These are phyloP conservation scores for Heteromurus nitidus DNA, from an alignment of 2,888 invertebrate species.

Conservation along the genomic window DNA sequence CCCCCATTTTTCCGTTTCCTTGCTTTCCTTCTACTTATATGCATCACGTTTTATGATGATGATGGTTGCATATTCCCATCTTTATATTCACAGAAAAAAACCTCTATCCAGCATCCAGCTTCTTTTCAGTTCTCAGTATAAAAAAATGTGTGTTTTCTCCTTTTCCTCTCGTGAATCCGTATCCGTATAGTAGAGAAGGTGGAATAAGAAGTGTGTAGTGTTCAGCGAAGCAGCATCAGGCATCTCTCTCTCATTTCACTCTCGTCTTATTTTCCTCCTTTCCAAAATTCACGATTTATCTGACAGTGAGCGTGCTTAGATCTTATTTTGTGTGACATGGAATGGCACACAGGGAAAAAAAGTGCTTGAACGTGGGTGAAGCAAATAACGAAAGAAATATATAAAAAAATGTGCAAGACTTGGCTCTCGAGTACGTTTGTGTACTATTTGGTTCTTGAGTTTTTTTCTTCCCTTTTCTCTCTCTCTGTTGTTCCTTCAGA, in stretches of 20 bases:
- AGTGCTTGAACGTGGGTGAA: constrained; percentile 1
- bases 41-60: constrained; percentile 17
- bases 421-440: too few relatives aligned
- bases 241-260: constrained; percentile 22
- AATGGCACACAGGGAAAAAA: constrained; percentile 39
- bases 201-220: too few relatives aligned
- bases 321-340: constrained; percentile 59
- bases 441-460: too few relatives aligned
- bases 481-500: too few relatives aligned
- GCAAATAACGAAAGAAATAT: background rate
- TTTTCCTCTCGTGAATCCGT: background rate
- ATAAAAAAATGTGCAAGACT: too few relatives aligned
- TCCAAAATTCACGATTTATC: constrained; percentile 57
- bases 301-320: constrained; percentile 63
- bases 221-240: constrained; percentile 43
- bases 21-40: background rate
- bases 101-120: too few relatives aligned
- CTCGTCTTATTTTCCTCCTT: constrained; percentile 4
- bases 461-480: too few relatives aligned
- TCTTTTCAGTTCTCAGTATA: background rate
- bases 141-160: background rate
- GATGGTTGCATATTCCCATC: background rate
- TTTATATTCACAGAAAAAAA: too few relatives aligned
- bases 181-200: too few relatives aligned
- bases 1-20: constrained; percentile 24